These are phyloP conservation scores for Pantherophis alleghaniensis DNA, from an alignment of 2,797 vertebrate genomes.

Conservation along the genomic window DNA sequence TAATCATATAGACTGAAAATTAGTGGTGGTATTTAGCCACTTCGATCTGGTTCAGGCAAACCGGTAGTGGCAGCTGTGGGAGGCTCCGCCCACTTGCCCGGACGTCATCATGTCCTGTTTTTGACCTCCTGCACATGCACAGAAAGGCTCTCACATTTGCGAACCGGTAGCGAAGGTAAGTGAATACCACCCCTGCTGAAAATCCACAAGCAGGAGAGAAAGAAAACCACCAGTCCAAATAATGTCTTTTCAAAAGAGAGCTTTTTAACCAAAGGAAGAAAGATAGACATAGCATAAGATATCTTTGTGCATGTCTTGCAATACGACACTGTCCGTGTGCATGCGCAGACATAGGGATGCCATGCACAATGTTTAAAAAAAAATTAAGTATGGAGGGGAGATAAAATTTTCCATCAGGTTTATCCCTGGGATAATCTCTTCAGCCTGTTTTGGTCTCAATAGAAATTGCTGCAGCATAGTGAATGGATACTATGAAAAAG, in stretches of 20 bases:
- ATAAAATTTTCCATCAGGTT: neutral
- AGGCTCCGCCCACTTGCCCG: too few relatives aligned
- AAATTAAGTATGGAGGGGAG: too few relatives aligned
- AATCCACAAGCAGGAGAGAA: neutral
- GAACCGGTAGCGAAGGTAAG: too few relatives aligned
- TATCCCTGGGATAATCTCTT: neutral
- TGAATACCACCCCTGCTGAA: neutral
- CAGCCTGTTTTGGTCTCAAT: neutral
- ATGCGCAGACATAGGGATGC: neutral
- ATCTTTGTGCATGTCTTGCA: neutral
- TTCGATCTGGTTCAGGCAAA: too few relatives aligned
- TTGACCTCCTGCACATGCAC: too few relatives aligned
- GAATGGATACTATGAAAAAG: too few relatives aligned
- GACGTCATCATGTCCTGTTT: too few relatives aligned
- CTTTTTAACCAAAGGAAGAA: neutral
- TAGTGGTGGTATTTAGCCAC: too few relatives aligned
- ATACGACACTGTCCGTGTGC: neutral
- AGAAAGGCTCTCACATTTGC: too few relatives aligned
- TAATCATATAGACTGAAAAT: conserved; percentile 7
- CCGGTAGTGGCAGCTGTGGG: too few relatives aligned
- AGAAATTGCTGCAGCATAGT: neutral
- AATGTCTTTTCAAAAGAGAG: neutral
- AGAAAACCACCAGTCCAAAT: neutral
- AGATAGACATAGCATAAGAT: neutral
- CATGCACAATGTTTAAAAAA: neutral